phyloP scores from a whole-genome alignment of 2,113 vertebrate species.

The cat (Felis catus) region F.catus_Fca126_mat1.0 CM031411.1:48229501-48230000 shows the following conservation, averaged over 20 bases:
- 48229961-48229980: constrained; percentile 40
- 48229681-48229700: constrained; percentile 11
- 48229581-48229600: constrained; percentile 41
- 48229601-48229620: constrained; percentile 17
- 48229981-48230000: constrained; percentile 31
- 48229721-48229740: constrained; percentile 40
- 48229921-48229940: constrained; percentile 15
- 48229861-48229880: constrained; percentile 28
- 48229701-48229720: neutral
- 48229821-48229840: neutral
- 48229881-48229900: neutral
- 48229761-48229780: constrained; percentile 14
- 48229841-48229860: constrained; percentile 38
- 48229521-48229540: neutral
- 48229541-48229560: constrained; percentile 3
- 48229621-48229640: constrained; percentile 48
- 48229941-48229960: constrained; percentile 32
- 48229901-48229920: neutral
- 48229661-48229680: constrained; percentile 44
- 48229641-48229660: constrained; percentile 45
- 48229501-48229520: constrained; percentile 12
- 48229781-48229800: constrained; percentile 16
- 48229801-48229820: constrained; percentile 43
- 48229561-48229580: constrained; percentile 27
- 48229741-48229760: constrained; percentile 37